Conservation (phyloP, 2,797 vertebrate genomes). For the Hoplostethus atlanticus region DNA sequence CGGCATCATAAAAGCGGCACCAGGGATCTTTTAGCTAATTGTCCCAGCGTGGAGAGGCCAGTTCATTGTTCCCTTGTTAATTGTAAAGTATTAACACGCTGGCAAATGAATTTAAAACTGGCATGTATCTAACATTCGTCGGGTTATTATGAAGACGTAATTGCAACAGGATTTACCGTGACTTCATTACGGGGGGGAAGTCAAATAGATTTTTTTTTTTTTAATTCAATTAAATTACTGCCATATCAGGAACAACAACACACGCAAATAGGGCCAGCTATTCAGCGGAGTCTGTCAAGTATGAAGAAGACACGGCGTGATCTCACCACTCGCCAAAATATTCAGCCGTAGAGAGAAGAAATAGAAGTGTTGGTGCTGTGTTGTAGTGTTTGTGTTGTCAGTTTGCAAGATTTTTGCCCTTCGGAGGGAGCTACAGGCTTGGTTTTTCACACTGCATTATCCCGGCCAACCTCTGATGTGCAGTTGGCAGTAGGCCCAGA, state of each 20-base stretch:
- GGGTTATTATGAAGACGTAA: conserved; percentile 69
- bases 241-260: conserved; percentile 53
- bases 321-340: conserved; percentile 4
- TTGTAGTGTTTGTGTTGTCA: no score
- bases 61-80: conserved; percentile 52
- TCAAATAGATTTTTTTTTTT: conserved; percentile 43
- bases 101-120: conserved; percentile 65
- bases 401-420: no score
- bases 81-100: conserved; percentile 66
- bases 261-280: conserved; percentile 47
- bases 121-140: conserved; percentile 60
- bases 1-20: neutral
- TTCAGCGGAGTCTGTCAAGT: conserved; percentile 38
- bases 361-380: neutral
- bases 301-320: conserved; percentile 44
- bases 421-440: no score
- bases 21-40: neutral
- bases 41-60: conserved; percentile 1
- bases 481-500: no score
- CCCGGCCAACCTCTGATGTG: no score
- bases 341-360: neutral
- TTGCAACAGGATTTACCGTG: conserved; percentile 57
- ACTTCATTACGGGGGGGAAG: conserved; percentile 54
- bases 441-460: no score
- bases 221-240: conserved; percentile 51